Evolutionary conservation across 2,888 invertebrate genomes (phyloP).

Genomic region (Biston stratarius): DNA sequence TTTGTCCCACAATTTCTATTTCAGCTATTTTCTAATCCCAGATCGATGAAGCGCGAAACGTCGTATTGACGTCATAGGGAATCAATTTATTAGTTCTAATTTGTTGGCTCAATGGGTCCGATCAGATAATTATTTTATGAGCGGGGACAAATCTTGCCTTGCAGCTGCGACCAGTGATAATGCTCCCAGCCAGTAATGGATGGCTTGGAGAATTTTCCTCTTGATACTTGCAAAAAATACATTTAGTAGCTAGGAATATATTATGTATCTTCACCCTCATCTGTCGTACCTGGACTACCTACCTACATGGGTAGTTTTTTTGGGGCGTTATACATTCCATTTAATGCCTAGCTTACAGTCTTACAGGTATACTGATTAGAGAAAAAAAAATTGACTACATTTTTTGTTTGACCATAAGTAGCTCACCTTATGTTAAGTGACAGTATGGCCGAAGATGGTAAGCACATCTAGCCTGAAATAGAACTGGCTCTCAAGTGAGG

Average conservation of each 20-base stretch:
- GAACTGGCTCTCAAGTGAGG: no score
- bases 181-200: slow-evolving; percentile 40
- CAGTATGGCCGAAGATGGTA: no score
- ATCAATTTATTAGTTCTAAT: slow-evolving; percentile 75
- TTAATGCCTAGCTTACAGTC: no score
- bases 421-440: no score
- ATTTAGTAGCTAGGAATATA: background rate
- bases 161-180: slow-evolving; percentile 82
- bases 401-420: no score
- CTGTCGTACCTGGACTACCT: no score
- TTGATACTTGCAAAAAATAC: slow-evolving; percentile 56
- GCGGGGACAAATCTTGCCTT: slow-evolving; percentile 74
- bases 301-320: no score
- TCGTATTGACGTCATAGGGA: slow-evolving; percentile 73
- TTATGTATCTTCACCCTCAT: background rate
- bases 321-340: no score
- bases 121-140: slow-evolving; percentile 82
- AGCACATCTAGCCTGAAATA: no score
- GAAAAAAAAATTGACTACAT: no score
- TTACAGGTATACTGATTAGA: no score
- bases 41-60: slow-evolving; percentile 23
- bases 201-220: slow-evolving; percentile 14
- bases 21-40: slow-evolving; percentile 28
- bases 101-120: slow-evolving; percentile 71
- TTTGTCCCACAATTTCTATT: no score